Base-by-base conservation (phyloP, 1,140 invertebrate species). In the Littorina saxatilis region DNA sequence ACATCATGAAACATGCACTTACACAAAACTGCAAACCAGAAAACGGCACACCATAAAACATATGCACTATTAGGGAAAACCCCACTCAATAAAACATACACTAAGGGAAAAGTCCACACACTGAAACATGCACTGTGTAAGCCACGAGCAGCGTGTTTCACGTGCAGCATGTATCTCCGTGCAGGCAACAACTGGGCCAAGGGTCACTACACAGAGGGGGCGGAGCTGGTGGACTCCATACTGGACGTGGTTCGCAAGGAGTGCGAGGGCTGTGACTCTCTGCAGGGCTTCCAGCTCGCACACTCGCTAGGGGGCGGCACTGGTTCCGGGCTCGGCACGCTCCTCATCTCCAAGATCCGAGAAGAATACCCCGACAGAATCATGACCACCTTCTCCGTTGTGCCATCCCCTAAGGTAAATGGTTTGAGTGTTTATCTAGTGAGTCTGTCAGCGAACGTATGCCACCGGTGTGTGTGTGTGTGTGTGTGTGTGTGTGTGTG, bases 361-460 rank as follows among this genome's bases (percentile, higher is more conserved):
- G 94, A 94, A 86, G 94, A 94, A 87, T 94, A 93, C 86, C 94
- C 97, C 7, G 97, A 98, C 93, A 94, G 97, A 90, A 98, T 98
- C 80, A 97, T 98, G 95, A 96, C 96, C 90, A 96, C 97, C 37
- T 98, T 97, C 92, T 97, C 96, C 5, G 96, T 98, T 63, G 96
- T 98, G 63, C 97, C 97, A 55, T 98, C 97, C 40, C 96, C 97
- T 23, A 97, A 97, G 93, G 97, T 94, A 84, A 47, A n/a, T n/a
- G n/a, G n/a, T n/a, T n/a, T n/a, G n/a, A n/a, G n/a, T n/a, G n/a
- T n/a, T n/a, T n/a, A n/a, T n/a, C n/a, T n/a, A n/a, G 55, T 23
- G 13, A n/a, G 0, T 61, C 9, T 20, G 13, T 7, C 0, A n/a
- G n/a, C 27, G 55, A n/a, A 27, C n/a, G 23, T 61, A 27, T 61